Evolutionary conservation across 2,888 invertebrate genomes (phyloP).

Genomic region (Zaprionus bogoriensis): DNA sequence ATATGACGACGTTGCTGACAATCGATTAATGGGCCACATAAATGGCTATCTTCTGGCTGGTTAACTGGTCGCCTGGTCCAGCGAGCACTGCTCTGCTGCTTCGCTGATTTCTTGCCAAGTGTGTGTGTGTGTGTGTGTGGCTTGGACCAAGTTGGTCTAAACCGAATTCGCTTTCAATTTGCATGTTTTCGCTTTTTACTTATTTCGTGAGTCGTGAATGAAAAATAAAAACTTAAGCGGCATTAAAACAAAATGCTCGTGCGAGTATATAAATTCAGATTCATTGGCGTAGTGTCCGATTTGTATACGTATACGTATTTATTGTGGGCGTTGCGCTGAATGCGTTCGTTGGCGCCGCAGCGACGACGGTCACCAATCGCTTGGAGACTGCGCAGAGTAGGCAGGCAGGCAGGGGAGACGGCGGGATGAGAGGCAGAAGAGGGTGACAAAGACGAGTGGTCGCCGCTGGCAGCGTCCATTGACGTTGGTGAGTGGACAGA

Average conservation of each 20-base stretch:
- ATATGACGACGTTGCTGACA: conserved; percentile 68
- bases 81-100: conserved; percentile 11
- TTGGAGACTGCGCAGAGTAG: conserved; percentile 14
- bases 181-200: conserved; percentile 53
- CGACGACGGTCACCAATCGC: conserved; percentile 51
- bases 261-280: conserved; percentile 16
- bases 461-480: conserved; percentile 58
- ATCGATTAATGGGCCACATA: conserved; percentile 75
- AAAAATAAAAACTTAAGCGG: conserved; percentile 55
- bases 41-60: conserved; percentile 73
- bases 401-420: neutral
- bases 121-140: conserved; percentile 13
- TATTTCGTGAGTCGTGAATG: conserved; percentile 51
- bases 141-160: conserved; percentile 12
- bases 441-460: conserved; percentile 15
- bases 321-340: conserved; percentile 59
- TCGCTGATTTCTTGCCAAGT: conserved; percentile 17
- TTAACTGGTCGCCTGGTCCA: conserved; percentile 32
- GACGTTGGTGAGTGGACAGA: conserved; percentile 61
- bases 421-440: neutral
- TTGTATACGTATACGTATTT: conserved; percentile 18
- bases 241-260: conserved; percentile 29
- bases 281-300: neutral
- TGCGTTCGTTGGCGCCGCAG: conserved; percentile 68
- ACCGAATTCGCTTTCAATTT: conserved; percentile 72